Conservation (phyloP, 2,113 vertebrate genomes). For the Callithrix jacchus region DNA sequence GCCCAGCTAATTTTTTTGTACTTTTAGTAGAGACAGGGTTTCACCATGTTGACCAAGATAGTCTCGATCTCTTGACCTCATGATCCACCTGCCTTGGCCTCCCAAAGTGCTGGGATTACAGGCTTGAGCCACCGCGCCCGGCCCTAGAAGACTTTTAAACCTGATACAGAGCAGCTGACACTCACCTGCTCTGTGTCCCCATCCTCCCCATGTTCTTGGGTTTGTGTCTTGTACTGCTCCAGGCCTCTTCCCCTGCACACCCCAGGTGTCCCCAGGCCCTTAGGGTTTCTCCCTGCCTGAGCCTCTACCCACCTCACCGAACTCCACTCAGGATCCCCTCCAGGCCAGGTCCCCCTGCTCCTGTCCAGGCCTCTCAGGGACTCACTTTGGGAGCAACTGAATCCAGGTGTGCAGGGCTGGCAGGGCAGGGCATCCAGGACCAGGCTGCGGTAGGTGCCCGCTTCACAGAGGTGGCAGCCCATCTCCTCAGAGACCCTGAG, state of each 20-base stretch:
- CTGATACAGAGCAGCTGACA: too few relatives aligned
- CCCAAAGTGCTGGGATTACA: too few relatives aligned
- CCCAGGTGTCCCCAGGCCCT: not conserved
- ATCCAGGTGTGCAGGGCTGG: conserved; percentile 90
- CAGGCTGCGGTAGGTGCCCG: conserved; percentile 85
- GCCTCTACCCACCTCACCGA: not conserved
- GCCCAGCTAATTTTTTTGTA: too few relatives aligned
- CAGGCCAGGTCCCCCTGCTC: fast-evolving
- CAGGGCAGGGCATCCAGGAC: conserved; percentile 81
- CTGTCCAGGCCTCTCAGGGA: fast-evolving
- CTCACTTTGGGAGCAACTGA: conserved; percentile 89
- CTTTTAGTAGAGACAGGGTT: too few relatives aligned
- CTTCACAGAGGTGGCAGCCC: conserved; percentile 87
- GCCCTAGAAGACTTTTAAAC: not conserved
- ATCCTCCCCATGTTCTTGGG: not conserved
- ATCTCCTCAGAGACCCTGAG: conserved; percentile 86
- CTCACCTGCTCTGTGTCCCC: not conserved
- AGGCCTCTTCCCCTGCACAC: not conserved
- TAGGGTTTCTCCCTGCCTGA: fast-evolving
- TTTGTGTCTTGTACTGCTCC: not conserved
- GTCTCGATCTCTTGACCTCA: too few relatives aligned
- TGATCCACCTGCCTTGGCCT: too few relatives aligned
- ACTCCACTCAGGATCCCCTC: not conserved
- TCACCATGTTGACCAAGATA: too few relatives aligned
- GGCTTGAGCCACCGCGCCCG: too few relatives aligned